A percentile compares a stretch with the other conserved stretches of the same genome.
Conservation (phyloP, 2,113 vertebrate genomes). For the Mormoops blainvillei region DNA sequence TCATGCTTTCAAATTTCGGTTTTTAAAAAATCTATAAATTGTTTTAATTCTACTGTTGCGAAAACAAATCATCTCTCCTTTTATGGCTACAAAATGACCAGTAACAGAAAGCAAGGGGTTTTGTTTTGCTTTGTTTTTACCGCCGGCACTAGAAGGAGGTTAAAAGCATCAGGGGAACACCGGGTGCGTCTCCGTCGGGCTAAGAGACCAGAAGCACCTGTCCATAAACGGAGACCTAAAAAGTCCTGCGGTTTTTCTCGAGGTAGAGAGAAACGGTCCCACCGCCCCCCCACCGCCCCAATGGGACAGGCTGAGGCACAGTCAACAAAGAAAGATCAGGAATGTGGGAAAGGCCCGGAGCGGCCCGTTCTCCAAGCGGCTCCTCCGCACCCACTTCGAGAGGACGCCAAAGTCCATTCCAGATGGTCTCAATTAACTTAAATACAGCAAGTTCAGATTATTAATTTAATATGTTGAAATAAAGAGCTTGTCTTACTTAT, state of each 20-base stretch:
- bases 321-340: neutral
- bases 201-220: neutral
- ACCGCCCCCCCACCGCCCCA: neutral
- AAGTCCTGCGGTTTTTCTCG: neutral
- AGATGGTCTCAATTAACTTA: neutral
- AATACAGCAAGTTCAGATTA: neutral
- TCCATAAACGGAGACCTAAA: neutral
- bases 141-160: neutral
- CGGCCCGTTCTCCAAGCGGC: neutral
- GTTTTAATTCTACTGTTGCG: neutral
- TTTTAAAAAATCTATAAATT: neutral
- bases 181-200: neutral
- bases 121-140: neutral
- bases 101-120: neutral
- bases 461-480: neutral
- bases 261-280: neutral
- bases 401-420: neutral
- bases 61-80: neutral
- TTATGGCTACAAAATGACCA: neutral
- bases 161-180: neutral
- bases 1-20: neutral
- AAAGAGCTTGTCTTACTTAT: constrained; percentile 10
- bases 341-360: neutral
- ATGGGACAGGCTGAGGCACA: neutral
- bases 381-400: neutral